Evolutionary conservation across 53 echinoderm and acorn worm species (phyloP).

Genomic region (Mesocentrotus franciscanus): DNA sequence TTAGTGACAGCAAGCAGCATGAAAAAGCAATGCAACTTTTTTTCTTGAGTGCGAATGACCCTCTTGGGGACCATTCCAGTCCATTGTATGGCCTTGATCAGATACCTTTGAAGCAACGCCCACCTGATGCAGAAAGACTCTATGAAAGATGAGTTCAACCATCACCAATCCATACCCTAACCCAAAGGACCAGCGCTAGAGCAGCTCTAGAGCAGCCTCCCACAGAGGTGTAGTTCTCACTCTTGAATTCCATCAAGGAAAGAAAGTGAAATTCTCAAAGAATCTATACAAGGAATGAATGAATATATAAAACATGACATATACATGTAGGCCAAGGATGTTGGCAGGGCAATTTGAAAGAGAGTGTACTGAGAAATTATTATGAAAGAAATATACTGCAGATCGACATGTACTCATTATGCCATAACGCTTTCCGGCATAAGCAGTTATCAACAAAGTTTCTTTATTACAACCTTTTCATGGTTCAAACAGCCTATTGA

Average conservation of each 20-base stretch:
- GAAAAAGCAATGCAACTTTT: too few relatives aligned
- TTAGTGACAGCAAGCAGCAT: too few relatives aligned
- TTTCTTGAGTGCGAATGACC: background rate
- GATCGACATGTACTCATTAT: too few relatives aligned
- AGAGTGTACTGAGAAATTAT: too few relatives aligned
- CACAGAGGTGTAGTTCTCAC: background rate
- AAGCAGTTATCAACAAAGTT: too few relatives aligned
- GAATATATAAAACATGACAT: too few relatives aligned
- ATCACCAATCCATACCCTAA: constrained; percentile 9
- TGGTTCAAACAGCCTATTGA: too few relatives aligned
- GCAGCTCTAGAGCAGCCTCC: background rate
- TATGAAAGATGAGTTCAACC: constrained; percentile 32
- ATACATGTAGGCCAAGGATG: too few relatives aligned
- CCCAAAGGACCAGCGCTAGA: background rate
- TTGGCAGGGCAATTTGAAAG: too few relatives aligned
- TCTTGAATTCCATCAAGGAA: background rate
- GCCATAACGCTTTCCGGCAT: too few relatives aligned
- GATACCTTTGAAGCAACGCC: constrained; percentile 1
- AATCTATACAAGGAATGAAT: background rate
- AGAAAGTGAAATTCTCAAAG: background rate
- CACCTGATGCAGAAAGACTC: background rate
- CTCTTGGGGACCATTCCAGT: background rate
- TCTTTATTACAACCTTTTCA: too few relatives aligned
- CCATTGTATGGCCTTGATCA: constrained; percentile 20
- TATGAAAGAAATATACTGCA: too few relatives aligned